phyloP scores from a whole-genome alignment of 2,888 invertebrate species.

The Sphaerophoria rueppellii region DNA sequence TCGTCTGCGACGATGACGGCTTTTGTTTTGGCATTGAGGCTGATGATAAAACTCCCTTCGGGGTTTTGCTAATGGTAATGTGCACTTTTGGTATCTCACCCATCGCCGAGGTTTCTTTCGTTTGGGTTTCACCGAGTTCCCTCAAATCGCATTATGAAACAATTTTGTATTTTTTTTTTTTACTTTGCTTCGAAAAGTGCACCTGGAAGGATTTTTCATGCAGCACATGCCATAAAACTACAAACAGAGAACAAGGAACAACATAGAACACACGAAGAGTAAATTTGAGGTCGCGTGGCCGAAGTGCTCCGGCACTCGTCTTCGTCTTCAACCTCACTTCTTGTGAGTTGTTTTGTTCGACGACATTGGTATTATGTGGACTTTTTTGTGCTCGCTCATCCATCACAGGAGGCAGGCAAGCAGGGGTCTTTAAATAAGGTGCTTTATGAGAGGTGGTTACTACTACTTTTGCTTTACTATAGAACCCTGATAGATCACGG shows the following conservation, averaged over 20 bases:
- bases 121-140: conserved; percentile 57
- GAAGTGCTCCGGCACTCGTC: conserved; percentile 82
- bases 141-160: conserved; percentile 72
- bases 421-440: conserved; percentile 66
- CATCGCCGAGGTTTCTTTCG: conserved; percentile 23
- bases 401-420: conserved; percentile 54
- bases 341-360: conserved; percentile 75
- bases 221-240: conserved; percentile 73
- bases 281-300: conserved; percentile 80
- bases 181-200: conserved; percentile 58
- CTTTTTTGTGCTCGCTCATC: conserved; percentile 63
- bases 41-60: conserved; percentile 46
- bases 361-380: conserved; percentile 71
- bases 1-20: conserved; percentile 1
- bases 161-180: conserved; percentile 43
- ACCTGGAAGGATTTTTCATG: conserved; percentile 73
- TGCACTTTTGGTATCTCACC: conserved; percentile 69
- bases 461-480: conserved; percentile 2
- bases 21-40: conserved; percentile 60
- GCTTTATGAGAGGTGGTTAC: conserved; percentile 55
- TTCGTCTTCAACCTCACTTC: neutral
- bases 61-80: conserved; percentile 40
- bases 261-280: conserved; percentile 61
- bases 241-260: conserved; percentile 55
- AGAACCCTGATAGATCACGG: conserved; percentile 61